Conservation (phyloP, 2,113 vertebrate species). For the Pandion haliaetus region DNA sequence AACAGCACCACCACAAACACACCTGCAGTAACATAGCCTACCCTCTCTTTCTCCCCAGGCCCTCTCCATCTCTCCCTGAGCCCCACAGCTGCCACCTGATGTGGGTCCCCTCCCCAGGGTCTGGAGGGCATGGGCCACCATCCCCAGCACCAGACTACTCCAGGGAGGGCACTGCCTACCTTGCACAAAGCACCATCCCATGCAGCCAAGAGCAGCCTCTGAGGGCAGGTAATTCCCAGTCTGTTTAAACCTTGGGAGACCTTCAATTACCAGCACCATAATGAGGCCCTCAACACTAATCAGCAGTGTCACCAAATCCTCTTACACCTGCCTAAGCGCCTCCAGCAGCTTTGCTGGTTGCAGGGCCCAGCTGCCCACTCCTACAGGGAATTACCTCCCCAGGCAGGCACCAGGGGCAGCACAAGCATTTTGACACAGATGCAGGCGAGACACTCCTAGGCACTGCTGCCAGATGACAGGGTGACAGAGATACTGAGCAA, state of each 20-base stretch:
- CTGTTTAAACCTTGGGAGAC: conserved; percentile 30
- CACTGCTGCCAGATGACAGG: not conserved
- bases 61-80: not conserved
- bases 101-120: not conserved
- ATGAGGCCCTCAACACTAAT: conserved; percentile 54
- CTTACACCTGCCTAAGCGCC: conserved; percentile 48
- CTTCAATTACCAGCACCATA: conserved; percentile 4
- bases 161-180: conserved; percentile 34
- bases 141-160: not conserved
- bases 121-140: not conserved
- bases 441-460: not conserved
- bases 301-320: conserved; percentile 47
- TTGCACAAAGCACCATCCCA: not conserved
- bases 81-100: not conserved
- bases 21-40: not conserved
- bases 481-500: not conserved
- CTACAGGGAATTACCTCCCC: conserved; percentile 6
- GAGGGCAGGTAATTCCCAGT: conserved; percentile 31
- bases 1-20: not conserved
- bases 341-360: conserved; percentile 52
- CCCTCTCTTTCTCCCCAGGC: not conserved
- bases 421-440: not conserved
- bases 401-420: not conserved
- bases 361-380: conserved; percentile 37
- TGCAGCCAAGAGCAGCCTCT: not conserved